These are phyloP conservation scores for Drosophila recens DNA, from an alignment of 2,888 invertebrate genomes.

Conservation along the genomic window DNA sequence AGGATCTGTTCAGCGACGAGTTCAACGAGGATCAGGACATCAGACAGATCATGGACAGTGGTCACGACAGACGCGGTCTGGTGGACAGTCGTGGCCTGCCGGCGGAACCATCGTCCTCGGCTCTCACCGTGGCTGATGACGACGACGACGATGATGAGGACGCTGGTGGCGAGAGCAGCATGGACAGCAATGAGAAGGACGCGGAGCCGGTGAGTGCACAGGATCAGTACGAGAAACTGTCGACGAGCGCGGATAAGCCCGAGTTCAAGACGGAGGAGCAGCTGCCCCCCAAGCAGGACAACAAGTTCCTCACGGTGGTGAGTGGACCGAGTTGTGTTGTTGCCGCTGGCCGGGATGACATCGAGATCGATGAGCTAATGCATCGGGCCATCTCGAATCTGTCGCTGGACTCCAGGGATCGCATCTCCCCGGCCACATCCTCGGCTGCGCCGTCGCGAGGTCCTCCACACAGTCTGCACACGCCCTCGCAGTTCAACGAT, in stretches of 20 bases:
- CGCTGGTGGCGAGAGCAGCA: slow-evolving; percentile 82
- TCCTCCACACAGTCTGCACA: slow-evolving; percentile 49
- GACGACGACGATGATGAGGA: slow-evolving; percentile 82
- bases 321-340: slow-evolving; percentile 38
- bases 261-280: slow-evolving; percentile 56
- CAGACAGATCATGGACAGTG: slow-evolving; percentile 86
- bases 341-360: slow-evolving; percentile 83
- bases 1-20: slow-evolving; percentile 82
- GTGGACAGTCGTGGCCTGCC: slow-evolving; percentile 79
- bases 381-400: slow-evolving; percentile 85
- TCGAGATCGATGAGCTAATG: slow-evolving; percentile 85
- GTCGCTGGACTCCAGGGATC: slow-evolving; percentile 84
- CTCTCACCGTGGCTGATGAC: slow-evolving; percentile 82
- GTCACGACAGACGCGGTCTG: slow-evolving; percentile 78
- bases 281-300: slow-evolving; percentile 69
- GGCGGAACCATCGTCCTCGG: slow-evolving; percentile 80
- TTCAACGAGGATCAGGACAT: slow-evolving; percentile 85
- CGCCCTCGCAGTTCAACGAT: slow-evolving; percentile 84
- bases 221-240: slow-evolving; percentile 79
- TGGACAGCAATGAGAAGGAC: slow-evolving; percentile 83
- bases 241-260: slow-evolving; percentile 69
- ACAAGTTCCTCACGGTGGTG: slow-evolving; percentile 77
- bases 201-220: slow-evolving; percentile 64
- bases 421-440: slow-evolving; percentile 82
- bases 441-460: slow-evolving; percentile 61